Conservation (phyloP, 2,113 vertebrate species). For the Aspiorhynchus laticeps region DNA sequence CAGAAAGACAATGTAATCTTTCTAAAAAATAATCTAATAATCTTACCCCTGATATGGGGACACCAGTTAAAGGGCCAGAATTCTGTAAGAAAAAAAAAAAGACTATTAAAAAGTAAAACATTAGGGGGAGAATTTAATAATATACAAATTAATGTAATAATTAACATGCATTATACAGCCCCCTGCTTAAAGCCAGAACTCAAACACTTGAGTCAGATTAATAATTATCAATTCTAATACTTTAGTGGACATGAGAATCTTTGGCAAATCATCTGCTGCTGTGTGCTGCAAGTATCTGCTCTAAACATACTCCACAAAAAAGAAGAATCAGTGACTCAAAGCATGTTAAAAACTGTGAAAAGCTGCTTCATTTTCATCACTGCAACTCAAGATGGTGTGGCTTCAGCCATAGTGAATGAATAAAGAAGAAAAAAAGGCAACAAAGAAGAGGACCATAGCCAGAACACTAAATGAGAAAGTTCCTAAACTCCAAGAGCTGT, state of each 20-base stretch:
- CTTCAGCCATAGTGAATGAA: constrained; percentile 6
- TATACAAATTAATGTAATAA: neutral
- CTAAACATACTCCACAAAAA: constrained; percentile 1
- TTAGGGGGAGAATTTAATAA: neutral
- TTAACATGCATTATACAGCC: constrained; percentile 25
- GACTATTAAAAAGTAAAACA: neutral
- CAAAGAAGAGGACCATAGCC: constrained; percentile 15
- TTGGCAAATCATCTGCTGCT: neutral
- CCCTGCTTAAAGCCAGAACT: constrained; percentile 4
- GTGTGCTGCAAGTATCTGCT: neutral
- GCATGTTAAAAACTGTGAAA: neutral
- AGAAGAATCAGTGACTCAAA: neutral
- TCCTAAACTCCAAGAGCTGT: neutral
- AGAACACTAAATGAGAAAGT: neutral
- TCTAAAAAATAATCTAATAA: neutral
- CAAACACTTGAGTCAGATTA: neutral
- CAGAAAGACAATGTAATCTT: neutral
- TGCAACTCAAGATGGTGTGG: neutral
- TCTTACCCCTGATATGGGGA: constrained; percentile 97
- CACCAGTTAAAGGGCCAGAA: constrained; percentile 85
- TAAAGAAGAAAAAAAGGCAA: neutral
- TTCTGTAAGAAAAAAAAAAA: constrained; percentile 73
- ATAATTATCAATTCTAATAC: neutral
- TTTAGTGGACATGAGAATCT: neutral
- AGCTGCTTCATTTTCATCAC: neutral